phyloP scores from a whole-genome alignment of 2,888 invertebrate species.

The Anagyrus pseudococci region DNA sequence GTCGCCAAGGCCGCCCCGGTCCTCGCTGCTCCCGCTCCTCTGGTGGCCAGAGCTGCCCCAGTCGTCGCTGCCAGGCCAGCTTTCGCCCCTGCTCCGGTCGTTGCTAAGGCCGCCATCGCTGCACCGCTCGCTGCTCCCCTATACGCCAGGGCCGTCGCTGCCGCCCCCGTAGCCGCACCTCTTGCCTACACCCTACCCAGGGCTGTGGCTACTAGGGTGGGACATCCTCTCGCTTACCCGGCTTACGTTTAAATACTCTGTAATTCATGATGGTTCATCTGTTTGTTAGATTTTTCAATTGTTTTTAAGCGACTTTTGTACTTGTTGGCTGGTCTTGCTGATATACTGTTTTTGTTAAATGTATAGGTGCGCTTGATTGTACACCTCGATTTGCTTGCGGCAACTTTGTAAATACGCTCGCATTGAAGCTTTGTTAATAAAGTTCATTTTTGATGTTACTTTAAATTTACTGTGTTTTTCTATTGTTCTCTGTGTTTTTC shows the following conservation, averaged over 20 bases:
- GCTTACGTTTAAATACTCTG: conserved; percentile 10
- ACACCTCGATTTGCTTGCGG: too few relatives aligned
- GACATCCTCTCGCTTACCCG: conserved; percentile 27
- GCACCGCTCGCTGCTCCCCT: conserved; percentile 37
- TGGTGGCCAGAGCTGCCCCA: not conserved
- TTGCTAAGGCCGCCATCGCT: conserved; percentile 16
- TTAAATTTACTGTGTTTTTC: too few relatives aligned
- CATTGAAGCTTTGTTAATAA: too few relatives aligned
- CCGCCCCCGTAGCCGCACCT: conserved; percentile 19
- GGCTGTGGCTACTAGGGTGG: conserved; percentile 47
- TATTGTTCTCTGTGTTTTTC: too few relatives aligned
- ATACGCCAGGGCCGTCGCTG: conserved; percentile 32
- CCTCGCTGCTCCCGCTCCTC: conserved; percentile 20
- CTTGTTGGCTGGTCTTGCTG: too few relatives aligned
- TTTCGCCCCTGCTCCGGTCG: conserved; percentile 9
- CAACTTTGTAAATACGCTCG: conserved; percentile 27
- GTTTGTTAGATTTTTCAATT: not conserved
- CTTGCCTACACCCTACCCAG: conserved; percentile 46
- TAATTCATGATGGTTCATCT: too few relatives aligned
- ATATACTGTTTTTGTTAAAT: too few relatives aligned
- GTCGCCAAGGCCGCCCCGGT: conserved; percentile 12
- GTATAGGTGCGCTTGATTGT: too few relatives aligned
- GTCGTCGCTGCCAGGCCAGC: conserved; percentile 14
- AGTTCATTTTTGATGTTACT: too few relatives aligned
- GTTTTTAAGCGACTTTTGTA: too few relatives aligned